Evolutionary conservation across 2,888 invertebrate species (phyloP).

Genomic region (Tigriopus californicus): DNA sequence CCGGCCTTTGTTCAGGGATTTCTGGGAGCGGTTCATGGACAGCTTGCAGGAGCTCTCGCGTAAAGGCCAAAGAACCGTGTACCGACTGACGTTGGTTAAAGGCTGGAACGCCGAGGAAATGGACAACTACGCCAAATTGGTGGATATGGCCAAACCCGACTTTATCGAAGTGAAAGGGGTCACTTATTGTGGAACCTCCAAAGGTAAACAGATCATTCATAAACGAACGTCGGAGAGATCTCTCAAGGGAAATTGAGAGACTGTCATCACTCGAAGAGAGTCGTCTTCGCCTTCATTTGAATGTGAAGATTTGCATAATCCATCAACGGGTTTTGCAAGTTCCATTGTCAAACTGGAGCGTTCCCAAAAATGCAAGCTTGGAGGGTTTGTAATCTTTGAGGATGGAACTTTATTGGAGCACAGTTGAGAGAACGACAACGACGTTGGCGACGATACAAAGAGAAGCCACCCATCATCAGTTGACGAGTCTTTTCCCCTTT

Average conservation of each 20-base stretch:
- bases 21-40: conserved; percentile 36
- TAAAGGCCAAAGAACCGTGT: conserved; percentile 37
- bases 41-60: conserved; percentile 33
- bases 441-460: no score
- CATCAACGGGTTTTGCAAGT: neutral
- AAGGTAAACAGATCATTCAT: conserved; percentile 19
- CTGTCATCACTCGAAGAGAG: neutral
- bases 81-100: conserved; percentile 38
- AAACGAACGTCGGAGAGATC: no score
- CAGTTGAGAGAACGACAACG: neutral
- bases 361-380: conserved; percentile 20
- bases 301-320: neutral
- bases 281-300: neutral
- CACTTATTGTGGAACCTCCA: conserved; percentile 38
- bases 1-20: conserved; percentile 37
- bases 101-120: conserved; percentile 37
- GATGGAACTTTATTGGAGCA: neutral
- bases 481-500: neutral
- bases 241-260: neutral
- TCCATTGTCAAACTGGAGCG: neutral
- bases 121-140: conserved; percentile 34
- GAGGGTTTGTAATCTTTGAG: neutral
- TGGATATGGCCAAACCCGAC: conserved; percentile 35
- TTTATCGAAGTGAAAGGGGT: conserved; percentile 42
- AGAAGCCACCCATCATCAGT: no score